Evolutionary conservation across 2,797 vertebrate genomes (phyloP), one percentile per base, ranked within the genome.

Genomic region (Spheniscus humboldti): DNA sequence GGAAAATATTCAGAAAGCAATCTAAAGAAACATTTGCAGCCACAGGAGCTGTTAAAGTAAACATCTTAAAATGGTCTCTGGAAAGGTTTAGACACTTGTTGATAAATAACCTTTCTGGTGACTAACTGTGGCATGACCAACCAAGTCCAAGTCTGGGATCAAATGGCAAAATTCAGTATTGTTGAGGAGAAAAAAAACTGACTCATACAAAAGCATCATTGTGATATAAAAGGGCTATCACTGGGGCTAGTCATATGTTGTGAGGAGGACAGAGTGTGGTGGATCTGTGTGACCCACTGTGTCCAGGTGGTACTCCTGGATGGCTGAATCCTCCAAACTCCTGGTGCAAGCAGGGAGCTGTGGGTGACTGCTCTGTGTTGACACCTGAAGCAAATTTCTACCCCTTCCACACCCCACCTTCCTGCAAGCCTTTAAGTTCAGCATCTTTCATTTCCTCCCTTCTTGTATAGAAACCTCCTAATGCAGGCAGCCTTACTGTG

Each of bases 41-140:
- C 88, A 31, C 39, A 50, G 76, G 33, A 91, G 59, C 67, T 79
- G 60, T 90, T 92, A 79, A 92, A 90, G 14, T 89, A 88, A 84
- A 88, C 16, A 19, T 47, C 25, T 86, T 82, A 31, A 88, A 86
- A 86, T 13, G 10, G 33, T 63, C 30, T 63, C 78, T 88, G 75
- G 59, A 86, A 94, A 73, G 50, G 8, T 39, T 64, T 94, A 79
- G 85, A 57, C 7, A 3, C 7, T 63, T 88, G 20, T 59, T 83
- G 71, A 75, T 83, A 86, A 75, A 78, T 63, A 89, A 10, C 20
- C 28, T 60, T 80, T 75, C 55, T 88, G 52, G 37, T 90, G 68
- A 23, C 48, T 77, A 77, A 43, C 19, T 69, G n/a, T 77, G 67
- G 13, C 31, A 43, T 68, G 74, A 41, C 30, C 41, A 86, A 25